phyloP scores from a whole-genome alignment of 2,888 invertebrate species.

The Pocota personata region DNA sequence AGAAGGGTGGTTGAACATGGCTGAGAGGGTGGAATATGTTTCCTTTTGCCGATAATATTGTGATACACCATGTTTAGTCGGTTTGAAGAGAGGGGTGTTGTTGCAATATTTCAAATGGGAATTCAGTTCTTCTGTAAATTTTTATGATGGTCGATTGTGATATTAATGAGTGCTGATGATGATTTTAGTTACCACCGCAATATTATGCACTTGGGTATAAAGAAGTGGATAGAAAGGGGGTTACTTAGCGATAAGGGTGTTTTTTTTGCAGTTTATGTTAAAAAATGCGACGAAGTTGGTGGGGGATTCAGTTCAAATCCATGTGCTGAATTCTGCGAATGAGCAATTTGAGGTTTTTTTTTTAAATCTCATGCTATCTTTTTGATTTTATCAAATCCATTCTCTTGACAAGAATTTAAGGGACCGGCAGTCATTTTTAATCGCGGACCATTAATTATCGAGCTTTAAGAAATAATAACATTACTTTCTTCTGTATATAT shows the following conservation, averaged over 20 bases:
- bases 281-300: too few relatives aligned
- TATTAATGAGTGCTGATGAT: conserved; percentile 50
- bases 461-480: too few relatives aligned
- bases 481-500: too few relatives aligned
- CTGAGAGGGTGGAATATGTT: conserved; percentile 39
- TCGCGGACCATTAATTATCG: too few relatives aligned
- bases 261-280: not conserved
- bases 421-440: too few relatives aligned
- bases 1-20: not conserved
- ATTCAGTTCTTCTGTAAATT: conserved; percentile 28
- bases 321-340: too few relatives aligned
- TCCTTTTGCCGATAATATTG: conserved; percentile 37
- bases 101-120: not conserved
- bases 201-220: conserved; percentile 1
- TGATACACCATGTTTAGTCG: conserved; percentile 19
- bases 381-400: too few relatives aligned
- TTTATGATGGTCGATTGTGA: conserved; percentile 36
- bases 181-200: conserved; percentile 22
- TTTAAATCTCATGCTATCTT: too few relatives aligned
- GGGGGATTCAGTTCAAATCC: too few relatives aligned
- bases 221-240: not conserved
- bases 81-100: not conserved
- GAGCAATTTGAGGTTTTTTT: too few relatives aligned
- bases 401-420: too few relatives aligned
- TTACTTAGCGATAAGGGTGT: not conserved